Conservation (phyloP, 2,113 vertebrate species). For the Hippocampus zosterae region DNA sequence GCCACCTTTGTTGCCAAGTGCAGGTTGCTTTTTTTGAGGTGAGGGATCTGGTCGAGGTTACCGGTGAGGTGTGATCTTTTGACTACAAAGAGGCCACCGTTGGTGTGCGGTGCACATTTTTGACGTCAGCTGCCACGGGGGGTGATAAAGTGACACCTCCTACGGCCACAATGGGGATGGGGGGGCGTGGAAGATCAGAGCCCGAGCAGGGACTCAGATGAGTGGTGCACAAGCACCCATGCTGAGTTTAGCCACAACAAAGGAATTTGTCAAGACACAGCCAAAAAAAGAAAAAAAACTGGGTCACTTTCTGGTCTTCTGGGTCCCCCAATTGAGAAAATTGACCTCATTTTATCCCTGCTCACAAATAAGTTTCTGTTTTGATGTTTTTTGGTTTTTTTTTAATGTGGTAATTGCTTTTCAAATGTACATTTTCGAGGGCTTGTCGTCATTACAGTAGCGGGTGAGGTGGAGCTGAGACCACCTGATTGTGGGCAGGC, state of each 20-base stretch:
- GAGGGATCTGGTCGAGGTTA: slow-evolving; percentile 36
- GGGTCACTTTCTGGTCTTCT: not conserved
- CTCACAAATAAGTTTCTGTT: not conserved
- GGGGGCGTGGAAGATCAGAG: slow-evolving; percentile 7
- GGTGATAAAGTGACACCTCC: slow-evolving; percentile 30
- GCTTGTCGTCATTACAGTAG: not conserved
- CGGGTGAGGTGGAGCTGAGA: too few species aligned
- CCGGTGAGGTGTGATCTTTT: slow-evolving; percentile 51
- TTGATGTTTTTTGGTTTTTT: not conserved
- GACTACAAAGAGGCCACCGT: slow-evolving; percentile 17
- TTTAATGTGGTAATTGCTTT: not conserved
- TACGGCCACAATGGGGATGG: not conserved
- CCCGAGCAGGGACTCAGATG: slow-evolving; percentile 7
- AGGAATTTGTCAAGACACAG: not conserved
- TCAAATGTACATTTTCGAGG: not conserved
- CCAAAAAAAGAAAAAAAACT: not conserved
- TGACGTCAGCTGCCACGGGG: slow-evolving; percentile 38
- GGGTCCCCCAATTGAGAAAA: not conserved
- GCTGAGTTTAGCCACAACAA: slow-evolving; percentile 20
- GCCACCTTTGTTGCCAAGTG: not conserved
- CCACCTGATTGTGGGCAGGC: not conserved
- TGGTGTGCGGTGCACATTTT: slow-evolving; percentile 15
- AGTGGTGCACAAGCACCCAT: slow-evolving; percentile 23
- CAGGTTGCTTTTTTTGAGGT: not conserved
- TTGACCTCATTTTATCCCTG: not conserved